These are phyloP conservation scores for Hippocampus barbouri DNA, from an alignment of 2,113 vertebrate species.

Conservation along the genomic window DNA sequence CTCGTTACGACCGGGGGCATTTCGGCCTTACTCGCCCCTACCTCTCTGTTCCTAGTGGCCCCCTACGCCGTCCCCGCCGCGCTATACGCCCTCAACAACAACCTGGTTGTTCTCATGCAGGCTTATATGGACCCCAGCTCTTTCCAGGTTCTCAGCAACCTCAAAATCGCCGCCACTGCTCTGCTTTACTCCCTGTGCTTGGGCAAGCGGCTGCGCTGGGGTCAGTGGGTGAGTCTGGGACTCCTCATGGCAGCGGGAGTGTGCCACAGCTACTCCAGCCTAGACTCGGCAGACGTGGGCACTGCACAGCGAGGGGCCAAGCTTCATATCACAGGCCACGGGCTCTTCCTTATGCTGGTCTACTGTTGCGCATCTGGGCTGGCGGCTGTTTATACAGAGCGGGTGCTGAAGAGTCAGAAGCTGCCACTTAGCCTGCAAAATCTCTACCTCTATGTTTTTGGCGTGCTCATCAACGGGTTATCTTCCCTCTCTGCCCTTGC, in stretches of 20 bases:
- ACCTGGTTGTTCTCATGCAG: constrained; percentile 91
- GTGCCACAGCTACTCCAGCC: constrained; percentile 79
- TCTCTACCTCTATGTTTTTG: constrained; percentile 87
- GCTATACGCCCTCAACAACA: constrained; percentile 91
- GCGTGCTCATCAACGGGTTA: constrained; percentile 77
- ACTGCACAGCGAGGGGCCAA: constrained; percentile 3
- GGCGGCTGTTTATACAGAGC: constrained; percentile 87
- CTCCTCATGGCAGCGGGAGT: constrained; percentile 80
- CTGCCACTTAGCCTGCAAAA: constrained; percentile 89
- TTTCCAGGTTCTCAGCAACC: constrained; percentile 89
- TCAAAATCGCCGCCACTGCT: constrained; percentile 87
- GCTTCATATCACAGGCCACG: constrained; percentile 77
- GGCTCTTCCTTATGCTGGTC: constrained; percentile 75
- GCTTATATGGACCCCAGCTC: constrained; percentile 93
- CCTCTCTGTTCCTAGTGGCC: constrained; percentile 50
- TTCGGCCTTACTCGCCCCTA: not conserved
- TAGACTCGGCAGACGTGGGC: constrained; percentile 44
- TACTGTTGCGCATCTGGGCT: constrained; percentile 86
- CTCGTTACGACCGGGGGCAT: constrained; percentile 58
- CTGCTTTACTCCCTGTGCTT: constrained; percentile 83
- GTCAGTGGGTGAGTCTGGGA: constrained; percentile 77
- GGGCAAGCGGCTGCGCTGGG: constrained; percentile 66
- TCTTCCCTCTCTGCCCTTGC: constrained; percentile 64
- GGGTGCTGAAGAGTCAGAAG: constrained; percentile 80
- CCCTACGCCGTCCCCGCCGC: constrained; percentile 85